These are phyloP conservation scores for Carterocephalus palaemon DNA, from an alignment of 2,888 invertebrate genomes.

Conservation along the genomic window DNA sequence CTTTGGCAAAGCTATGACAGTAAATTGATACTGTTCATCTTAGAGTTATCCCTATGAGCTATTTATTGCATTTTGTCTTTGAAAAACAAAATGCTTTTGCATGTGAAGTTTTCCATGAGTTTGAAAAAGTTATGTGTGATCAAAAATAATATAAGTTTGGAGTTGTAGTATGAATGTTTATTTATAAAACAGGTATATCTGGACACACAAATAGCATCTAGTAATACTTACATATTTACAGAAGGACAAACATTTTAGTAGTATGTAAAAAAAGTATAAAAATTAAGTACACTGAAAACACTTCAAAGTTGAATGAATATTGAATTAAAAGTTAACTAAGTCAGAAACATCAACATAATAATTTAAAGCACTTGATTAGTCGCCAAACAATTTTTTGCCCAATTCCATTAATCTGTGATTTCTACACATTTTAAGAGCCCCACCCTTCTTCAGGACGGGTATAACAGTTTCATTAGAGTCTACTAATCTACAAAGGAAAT, in stretches of 20 bases:
- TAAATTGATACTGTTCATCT: conserved; percentile 50
- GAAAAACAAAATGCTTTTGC: no score
- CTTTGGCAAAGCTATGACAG: conserved; percentile 56
- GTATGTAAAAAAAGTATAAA: conserved; percentile 21
- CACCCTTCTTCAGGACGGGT: conserved; percentile 88
- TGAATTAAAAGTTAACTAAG: conserved; percentile 10
- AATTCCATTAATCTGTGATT: conserved; percentile 93
- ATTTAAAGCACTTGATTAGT: conserved; percentile 70
- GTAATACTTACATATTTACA: conserved; percentile 31
- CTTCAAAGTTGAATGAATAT: conserved; percentile 28
- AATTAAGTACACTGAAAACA: conserved; percentile 32
- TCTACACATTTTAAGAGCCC: conserved; percentile 89
- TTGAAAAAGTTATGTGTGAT: background rate
- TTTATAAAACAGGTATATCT: conserved; percentile 18
- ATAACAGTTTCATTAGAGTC: conserved; percentile 87
- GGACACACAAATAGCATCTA: conserved; percentile 16
- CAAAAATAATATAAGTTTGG: conserved; percentile 22
- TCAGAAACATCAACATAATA: conserved; percentile 12
- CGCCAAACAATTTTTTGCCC: conserved; percentile 92
- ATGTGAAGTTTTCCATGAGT: no score
- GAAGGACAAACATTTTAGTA: conserved; percentile 25
- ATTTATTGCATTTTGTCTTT: no score
- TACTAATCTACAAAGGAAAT: conserved; percentile 90
- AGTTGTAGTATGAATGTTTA: conserved; percentile 18
- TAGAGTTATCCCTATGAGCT: no score